These are phyloP conservation scores for Ephestia elutella DNA, from an alignment of 1,140 invertebrate genomes.

Conservation along the genomic window DNA sequence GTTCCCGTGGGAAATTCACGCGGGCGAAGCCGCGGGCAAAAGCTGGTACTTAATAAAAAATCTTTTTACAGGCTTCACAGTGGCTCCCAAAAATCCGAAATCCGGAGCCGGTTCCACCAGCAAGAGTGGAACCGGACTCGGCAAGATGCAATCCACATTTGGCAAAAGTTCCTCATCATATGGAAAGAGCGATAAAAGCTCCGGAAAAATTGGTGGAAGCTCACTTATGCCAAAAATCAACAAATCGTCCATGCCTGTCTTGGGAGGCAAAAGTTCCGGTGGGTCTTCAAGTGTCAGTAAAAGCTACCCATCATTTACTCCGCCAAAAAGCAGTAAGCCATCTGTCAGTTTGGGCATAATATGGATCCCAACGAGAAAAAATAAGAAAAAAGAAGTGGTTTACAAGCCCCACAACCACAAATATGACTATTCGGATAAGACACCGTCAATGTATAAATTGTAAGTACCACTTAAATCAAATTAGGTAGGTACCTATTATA, in stretches of 20 bases:
- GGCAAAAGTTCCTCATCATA: not conserved
- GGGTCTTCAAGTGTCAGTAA: constrained; percentile 22
- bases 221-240: not conserved
- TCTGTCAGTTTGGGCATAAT: constrained; percentile 49
- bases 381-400: constrained; percentile 51
- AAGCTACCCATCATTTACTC: constrained; percentile 29
- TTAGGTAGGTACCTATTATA: too few species aligned
- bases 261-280: constrained; percentile 10
- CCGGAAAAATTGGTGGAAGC: not conserved
- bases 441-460: constrained; percentile 58
- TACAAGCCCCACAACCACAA: constrained; percentile 40
- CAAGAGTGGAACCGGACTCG: constrained; percentile 36
- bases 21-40: too few species aligned
- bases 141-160: constrained; percentile 8
- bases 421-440: constrained; percentile 29
- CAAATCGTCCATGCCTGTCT: not conserved
- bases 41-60: too few species aligned
- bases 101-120: constrained; percentile 24
- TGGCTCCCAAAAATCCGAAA: constrained; percentile 43
- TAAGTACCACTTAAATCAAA: constrained; percentile 37
- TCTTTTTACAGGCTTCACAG: constrained; percentile 20
- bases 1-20: too few species aligned
- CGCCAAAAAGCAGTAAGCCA: constrained; percentile 35
- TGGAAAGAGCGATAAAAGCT: not conserved
- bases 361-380: constrained; percentile 52